Evolutionary conservation across 2,113 vertebrate genomes (phyloP).

Genomic region (Istiophorus platypterus): DNA sequence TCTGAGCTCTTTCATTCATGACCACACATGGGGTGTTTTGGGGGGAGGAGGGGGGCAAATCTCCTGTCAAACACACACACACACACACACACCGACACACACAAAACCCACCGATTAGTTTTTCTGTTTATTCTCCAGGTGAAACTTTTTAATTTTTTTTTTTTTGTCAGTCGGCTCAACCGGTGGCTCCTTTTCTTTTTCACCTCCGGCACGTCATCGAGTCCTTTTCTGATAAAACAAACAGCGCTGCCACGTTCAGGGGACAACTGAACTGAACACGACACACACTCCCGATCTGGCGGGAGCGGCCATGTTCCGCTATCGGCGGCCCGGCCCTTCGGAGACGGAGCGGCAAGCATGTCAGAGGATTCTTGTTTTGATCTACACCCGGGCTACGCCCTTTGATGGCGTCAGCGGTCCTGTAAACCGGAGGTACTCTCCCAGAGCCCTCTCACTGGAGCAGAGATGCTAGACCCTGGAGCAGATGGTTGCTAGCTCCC

Average conservation of each 20-base stretch:
- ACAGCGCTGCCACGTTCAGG: neutral
- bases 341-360: constrained; percentile 14
- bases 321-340: too few species aligned
- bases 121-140: constrained; percentile 57
- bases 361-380: constrained; percentile 58
- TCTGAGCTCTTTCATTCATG: constrained; percentile 58
- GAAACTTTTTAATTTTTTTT: constrained; percentile 31
- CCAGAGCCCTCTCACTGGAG: too few species aligned
- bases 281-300: too few species aligned
- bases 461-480: constrained; percentile 58
- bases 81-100: constrained; percentile 28
- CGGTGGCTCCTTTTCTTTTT: constrained; percentile 54
- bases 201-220: constrained; percentile 44
- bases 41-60: constrained; percentile 54
- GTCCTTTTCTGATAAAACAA: constrained; percentile 47
- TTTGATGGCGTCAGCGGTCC: constrained; percentile 57
- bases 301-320: constrained; percentile 4
- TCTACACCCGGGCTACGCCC: constrained; percentile 54
- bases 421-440: too few species aligned
- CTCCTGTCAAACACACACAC: constrained; percentile 21
- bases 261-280: too few species aligned
- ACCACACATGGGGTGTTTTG: constrained; percentile 70
- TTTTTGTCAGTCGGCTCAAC: constrained; percentile 42
- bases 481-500: constrained; percentile 78
- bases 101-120: constrained; percentile 54